Evolutionary conservation across 2,797 vertebrate species (phyloP).

Genomic region (Pelochelys cantorii): DNA sequence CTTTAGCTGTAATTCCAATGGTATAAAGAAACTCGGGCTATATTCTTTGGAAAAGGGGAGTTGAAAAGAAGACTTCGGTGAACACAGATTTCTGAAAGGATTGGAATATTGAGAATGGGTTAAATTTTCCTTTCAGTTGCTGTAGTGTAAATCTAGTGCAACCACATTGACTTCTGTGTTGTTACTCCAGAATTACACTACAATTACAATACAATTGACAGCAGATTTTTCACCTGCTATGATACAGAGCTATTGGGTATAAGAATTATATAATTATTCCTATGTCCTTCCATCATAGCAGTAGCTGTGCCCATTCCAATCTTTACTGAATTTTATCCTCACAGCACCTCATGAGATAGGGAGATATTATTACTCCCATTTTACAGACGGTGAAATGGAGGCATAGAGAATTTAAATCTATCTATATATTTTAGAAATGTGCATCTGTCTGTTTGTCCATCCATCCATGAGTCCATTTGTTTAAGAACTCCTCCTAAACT

Average conservation of each 20-base stretch:
- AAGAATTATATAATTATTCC: not conserved
- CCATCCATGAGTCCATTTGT: no score
- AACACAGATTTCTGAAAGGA: not conserved
- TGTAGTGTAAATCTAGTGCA: not conserved
- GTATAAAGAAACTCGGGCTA: slow-evolving; percentile 33
- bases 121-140: not conserved
- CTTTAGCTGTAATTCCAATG: slow-evolving; percentile 42
- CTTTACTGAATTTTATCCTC: not conserved
- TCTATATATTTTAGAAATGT: no score
- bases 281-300: not conserved
- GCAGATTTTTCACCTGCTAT: not conserved
- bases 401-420: not conserved
- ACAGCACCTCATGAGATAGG: not conserved
- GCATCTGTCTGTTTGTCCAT: no score
- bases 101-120: not conserved
- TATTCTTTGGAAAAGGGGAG: slow-evolving; percentile 40
- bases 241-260: not conserved
- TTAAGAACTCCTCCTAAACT: no score
- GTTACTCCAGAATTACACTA: not conserved
- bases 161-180: not conserved
- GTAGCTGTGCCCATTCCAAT: not conserved
- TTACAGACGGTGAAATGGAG: not conserved
- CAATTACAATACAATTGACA: not conserved
- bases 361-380: not conserved
- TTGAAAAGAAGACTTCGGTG: slow-evolving; percentile 12